Evolutionary conservation across 2,113 vertebrate genomes (phyloP).

Genomic region (Centrocercus urophasianus): DNA sequence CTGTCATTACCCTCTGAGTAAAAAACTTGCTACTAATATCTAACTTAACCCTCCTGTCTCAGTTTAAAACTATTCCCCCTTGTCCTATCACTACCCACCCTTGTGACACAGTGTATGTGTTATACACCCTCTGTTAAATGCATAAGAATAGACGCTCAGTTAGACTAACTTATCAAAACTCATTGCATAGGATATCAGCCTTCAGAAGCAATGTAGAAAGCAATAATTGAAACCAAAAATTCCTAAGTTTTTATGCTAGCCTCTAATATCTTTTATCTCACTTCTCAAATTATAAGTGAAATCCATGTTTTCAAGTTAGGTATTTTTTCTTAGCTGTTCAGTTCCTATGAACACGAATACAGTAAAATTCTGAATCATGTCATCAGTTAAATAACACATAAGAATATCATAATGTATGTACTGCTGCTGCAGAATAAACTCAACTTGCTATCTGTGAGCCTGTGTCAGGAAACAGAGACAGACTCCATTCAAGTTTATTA

Average conservation of each 20-base stretch:
- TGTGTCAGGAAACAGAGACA: neutral
- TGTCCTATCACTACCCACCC: too few species aligned
- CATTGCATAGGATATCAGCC: conserved; percentile 52
- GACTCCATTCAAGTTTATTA: neutral
- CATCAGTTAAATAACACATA: neutral
- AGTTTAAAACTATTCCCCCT: too few species aligned
- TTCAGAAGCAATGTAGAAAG: conserved; percentile 9
- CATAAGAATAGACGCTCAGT: conserved; percentile 37
- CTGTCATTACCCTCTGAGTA: too few species aligned
- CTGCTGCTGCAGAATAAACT: neutral
- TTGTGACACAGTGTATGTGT: too few species aligned
- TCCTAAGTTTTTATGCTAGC: neutral
- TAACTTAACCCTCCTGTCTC: too few species aligned
- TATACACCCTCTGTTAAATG: neutral
- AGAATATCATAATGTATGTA: neutral
- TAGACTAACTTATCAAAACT: conserved; percentile 10
- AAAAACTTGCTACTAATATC: too few species aligned
- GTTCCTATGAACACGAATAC: neutral
- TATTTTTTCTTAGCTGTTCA: neutral
- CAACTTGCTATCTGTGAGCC: neutral
- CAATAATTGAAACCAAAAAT: too few species aligned
- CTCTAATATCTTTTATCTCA: conserved; percentile 22
- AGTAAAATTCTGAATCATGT: neutral
- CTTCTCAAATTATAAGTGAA: neutral
- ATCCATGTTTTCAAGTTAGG: conserved; percentile 1